Conservation (phyloP, 1,140 invertebrate species). For the Drepana arcuata region DNA sequence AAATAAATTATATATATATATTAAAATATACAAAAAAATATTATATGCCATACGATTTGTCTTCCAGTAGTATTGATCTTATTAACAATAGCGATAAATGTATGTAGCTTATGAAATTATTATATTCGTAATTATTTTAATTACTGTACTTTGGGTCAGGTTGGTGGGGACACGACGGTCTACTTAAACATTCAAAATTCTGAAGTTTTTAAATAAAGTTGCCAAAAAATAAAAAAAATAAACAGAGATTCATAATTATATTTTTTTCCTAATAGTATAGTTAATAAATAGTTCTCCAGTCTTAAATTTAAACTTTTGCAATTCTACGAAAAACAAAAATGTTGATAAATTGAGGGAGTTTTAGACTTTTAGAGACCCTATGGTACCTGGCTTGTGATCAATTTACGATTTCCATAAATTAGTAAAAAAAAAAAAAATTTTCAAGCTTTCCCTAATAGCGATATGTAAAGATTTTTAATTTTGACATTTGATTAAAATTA, state of each 20-base stretch:
- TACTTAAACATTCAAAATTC: background rate
- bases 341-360: no score
- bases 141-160: background rate
- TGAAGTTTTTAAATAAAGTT: background rate
- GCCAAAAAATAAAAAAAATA: background rate
- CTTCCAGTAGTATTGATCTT: constrained; percentile 69
- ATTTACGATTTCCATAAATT: no score
- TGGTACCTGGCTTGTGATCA: no score
- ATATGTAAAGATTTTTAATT: no score
- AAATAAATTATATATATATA: constrained; percentile 49
- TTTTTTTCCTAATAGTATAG: background rate
- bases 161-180: background rate
- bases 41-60: constrained; percentile 70
- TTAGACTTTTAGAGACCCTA: no score
- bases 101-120: constrained; percentile 68
- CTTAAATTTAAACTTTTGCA: no score
- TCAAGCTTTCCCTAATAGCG: no score
- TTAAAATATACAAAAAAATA: no score
- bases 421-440: no score
- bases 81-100: constrained; percentile 65
- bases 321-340: no score
- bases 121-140: constrained; percentile 32
- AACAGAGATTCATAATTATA: background rate
- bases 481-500: no score
- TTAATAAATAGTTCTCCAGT: no score